phyloP scores from a whole-genome alignment of 2,888 invertebrate species.

The Pyrochroa serraticornis region DNA sequence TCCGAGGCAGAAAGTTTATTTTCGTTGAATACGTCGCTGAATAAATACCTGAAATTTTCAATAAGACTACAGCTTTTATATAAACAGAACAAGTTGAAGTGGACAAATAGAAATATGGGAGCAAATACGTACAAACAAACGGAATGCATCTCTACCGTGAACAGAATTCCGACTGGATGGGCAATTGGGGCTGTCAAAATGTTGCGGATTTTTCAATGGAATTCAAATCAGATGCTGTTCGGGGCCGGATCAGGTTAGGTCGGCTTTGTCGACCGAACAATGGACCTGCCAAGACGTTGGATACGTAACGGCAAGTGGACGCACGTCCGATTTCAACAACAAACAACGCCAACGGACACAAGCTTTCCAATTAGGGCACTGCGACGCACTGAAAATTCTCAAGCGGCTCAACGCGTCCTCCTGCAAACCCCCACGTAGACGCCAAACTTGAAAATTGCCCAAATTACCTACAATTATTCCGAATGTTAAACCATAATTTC shows the following conservation, averaged over 20 bases:
- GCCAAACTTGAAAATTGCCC: no score
- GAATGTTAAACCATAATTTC: no score
- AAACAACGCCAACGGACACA: constrained; percentile 7
- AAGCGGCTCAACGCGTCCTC: no score
- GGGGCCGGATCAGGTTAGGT: constrained; percentile 7
- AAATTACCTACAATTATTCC: no score
- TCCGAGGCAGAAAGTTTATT: constrained; percentile 32
- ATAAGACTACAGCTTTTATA: constrained; percentile 29
- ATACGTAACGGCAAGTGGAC: constrained; percentile 16
- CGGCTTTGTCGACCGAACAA: constrained; percentile 15
- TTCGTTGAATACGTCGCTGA: constrained; percentile 30
- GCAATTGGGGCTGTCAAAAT: constrained; percentile 15
- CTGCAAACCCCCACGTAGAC: no score
- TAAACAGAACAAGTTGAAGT: constrained; percentile 30
- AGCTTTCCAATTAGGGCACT: no score
- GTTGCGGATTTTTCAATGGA: constrained; percentile 11
- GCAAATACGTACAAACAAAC: constrained; percentile 17
- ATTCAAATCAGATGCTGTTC: constrained; percentile 16
- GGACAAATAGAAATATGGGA: constrained; percentile 37
- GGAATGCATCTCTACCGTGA: constrained; percentile 13
- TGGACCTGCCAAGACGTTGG: constrained; percentile 19
- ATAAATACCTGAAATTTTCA: constrained; percentile 38
- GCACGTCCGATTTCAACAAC: constrained; percentile 17
- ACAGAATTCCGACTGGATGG: constrained; percentile 16
- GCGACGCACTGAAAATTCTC: no score